Base-by-base conservation (phyloP, 2,113 vertebrate species). In the Aegithalos caudatus region DNA sequence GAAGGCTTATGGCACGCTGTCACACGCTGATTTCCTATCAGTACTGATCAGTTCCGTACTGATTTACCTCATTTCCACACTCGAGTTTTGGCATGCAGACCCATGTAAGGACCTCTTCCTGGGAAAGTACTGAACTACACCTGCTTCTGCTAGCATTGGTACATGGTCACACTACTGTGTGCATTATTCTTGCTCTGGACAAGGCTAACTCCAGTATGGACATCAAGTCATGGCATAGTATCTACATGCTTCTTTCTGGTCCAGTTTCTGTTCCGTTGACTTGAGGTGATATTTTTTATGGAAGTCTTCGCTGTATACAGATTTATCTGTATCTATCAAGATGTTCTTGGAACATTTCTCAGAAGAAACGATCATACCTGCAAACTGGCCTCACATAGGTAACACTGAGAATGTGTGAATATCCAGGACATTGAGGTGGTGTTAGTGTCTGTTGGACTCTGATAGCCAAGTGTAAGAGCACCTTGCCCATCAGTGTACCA, bases 101-200 rank as follows among this genome's bases (percentile, higher is more conserved):
- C 62, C 57, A 73, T 96, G 33, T 96, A 91, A 95, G 90, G 85
- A 96, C 60, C 64, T 96, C 82, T 96, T 94, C 95, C 92, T 79
- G 72, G 86, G 86, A 96, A 70, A 81, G 94, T 95, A 37, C 82
- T 90, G 94, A 96, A 77, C 92, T 93, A 93, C 96, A 90, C 65
- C 90, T 95, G 85, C 88, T 90, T 94, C 90, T 90, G 58, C 95
- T 96, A 93, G 94, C 74, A 54, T 88, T 95, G 95, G 51, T 91
- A 81, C 78, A 84, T 71, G 84, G 57, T 94, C 94, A 94, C 95
- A 96, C 93, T 95, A 94, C 88, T 95, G 88, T 95, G 95, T 96
- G 94, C 95, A 51, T 95, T 90, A 37, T 70, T 95, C 90, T 93
- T 96, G 47, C 85, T 90, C 78, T 97, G 94, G 76, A 95, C 96